Conservation (phyloP, 2,113 vertebrate species). For the Garra rufa region DNA sequence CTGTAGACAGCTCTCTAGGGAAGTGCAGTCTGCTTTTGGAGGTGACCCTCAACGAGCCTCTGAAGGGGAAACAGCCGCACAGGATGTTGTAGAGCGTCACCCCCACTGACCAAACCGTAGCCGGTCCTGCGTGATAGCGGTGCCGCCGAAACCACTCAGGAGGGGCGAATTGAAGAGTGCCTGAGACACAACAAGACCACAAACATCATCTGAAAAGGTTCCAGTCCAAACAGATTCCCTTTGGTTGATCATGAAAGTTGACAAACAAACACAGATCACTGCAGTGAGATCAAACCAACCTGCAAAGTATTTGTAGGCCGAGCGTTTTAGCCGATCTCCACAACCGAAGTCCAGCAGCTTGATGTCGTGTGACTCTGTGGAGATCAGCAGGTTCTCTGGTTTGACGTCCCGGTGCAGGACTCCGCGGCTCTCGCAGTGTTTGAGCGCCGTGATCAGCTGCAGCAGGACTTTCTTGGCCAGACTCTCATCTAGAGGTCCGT, state of each 20-base stretch:
- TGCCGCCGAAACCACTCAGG: no score
- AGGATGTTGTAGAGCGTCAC: no score
- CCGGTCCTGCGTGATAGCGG: no score
- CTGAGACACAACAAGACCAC: no score
- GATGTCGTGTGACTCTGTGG: constrained; percentile 61
- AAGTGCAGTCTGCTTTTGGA: no score
- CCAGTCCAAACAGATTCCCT: neutral
- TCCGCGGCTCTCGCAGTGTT: constrained; percentile 49
- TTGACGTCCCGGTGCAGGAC: constrained; percentile 70
- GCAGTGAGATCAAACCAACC: constrained; percentile 50
- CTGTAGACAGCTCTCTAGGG: no score
- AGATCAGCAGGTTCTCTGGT: constrained; percentile 76
- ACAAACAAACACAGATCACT: neutral
- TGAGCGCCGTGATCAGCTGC: constrained; percentile 48
- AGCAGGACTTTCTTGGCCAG: neutral
- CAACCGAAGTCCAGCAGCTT: constrained; percentile 73
- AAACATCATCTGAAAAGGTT: no score
- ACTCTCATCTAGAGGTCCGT: constrained; percentile 47
- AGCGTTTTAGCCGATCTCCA: constrained; percentile 60
- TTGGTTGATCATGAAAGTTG: neutral
- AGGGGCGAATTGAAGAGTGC: no score
- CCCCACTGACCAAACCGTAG: no score
- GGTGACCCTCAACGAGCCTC: no score
- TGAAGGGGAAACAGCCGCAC: no score
- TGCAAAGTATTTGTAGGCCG: constrained; percentile 62